Evolutionary conservation across 2,888 invertebrate species (phyloP), one percentile per base, ranked within the genome.

Genomic region (Lasioglossum leucozonium): DNA sequence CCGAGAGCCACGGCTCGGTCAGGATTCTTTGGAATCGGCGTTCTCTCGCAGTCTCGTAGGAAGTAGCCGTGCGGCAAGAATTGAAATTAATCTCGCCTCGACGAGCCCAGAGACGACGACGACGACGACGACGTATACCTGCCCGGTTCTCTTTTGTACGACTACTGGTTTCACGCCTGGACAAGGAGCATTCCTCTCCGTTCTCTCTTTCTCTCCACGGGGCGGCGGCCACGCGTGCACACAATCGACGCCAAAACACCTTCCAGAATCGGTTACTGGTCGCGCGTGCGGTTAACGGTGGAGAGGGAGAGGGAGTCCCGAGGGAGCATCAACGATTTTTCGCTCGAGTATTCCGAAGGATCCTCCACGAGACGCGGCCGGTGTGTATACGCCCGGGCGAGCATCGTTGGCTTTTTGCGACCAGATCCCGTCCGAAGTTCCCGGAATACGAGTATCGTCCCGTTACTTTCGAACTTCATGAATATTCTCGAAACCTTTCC

Each of bases 61-160:
- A 92, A 91, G 89, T 90, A 83, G 88, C 81, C 88, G 90, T 88
- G 92, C 93, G 92, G 91, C 89, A 82, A 87, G 93, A 92, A 92
- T 92, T 90, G 91, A 92, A 93, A 93, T 93, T 91, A 92, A 91
- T 91, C 88, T 84, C 82, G 81, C 81, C 88, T 67, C 82, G 81
- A 34, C 82, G 77, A 79, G 62, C 11, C 65, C 72, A n/a, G 10
- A 65, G 47, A 69, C n/a, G n/a, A n/a, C n/a, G n/a, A n/a, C n/a
- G n/a, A n/a, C n/a, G n/a, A n/a, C n/a, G n/a, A n/a, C n/a, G n/a
- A n/a, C 72, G 69, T 75, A 67, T 71, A 67, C 78, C 62, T 65
- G 71, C 80, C 67, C 58, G 71, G 51, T 42, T 79, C 79, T 69
- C 37, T 73, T 80, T 82, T 74, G 82, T 78, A 78, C 51, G 67